Evolutionary conservation across 2,113 vertebrate genomes (phyloP), one percentile per base, ranked within the genome.

Genomic region (Brachyistius frenatus): DNA sequence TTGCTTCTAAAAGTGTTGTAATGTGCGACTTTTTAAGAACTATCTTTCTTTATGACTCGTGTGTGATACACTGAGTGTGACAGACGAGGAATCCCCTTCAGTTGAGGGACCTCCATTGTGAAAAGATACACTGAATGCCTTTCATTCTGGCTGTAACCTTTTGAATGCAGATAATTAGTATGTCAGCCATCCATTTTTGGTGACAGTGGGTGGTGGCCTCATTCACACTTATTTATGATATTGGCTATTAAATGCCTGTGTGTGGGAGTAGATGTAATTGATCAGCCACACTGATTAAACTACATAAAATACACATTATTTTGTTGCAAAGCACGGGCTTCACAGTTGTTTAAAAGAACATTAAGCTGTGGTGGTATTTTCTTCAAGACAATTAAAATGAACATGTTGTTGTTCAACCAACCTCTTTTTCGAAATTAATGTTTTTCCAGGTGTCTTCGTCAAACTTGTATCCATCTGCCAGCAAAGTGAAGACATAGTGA

Each of bases 391-490:
- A 23, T 23, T 23, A 23, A 23, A 23, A 23, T 23, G 23, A 23
- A 23, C 23, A 23, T 23, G 23, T 23, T 23, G 23, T 23, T 46
- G 6, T 47, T 57, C 4, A 31, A 89, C 84, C 46, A 11, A 98
- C 98, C 94, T 98, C 86, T 86, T 92, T 96, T 86, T 95, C 83
- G 89, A 99, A 99, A 30, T 66, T 52, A 68, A 99, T 96, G 32
- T 90, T 92, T 66, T 93, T 90, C 97, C 97, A 99, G 39, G 93
- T 96, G 16, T 93, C 89, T 2, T 81, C 53, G 8, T 95, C 94
- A 81, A 99, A 99, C 83, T 95, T 96, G 92, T 98, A 99, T 30
- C 97, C 98, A 0, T 93, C 90, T 8, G 93, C 69, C 10, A 99
- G 94, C 84, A 99, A 62, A 61, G 93, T 93, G 86, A 96, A 95